These are phyloP conservation scores for Drosophila nasuta DNA, from an alignment of 1,140 invertebrate genomes.

Conservation along the genomic window DNA sequence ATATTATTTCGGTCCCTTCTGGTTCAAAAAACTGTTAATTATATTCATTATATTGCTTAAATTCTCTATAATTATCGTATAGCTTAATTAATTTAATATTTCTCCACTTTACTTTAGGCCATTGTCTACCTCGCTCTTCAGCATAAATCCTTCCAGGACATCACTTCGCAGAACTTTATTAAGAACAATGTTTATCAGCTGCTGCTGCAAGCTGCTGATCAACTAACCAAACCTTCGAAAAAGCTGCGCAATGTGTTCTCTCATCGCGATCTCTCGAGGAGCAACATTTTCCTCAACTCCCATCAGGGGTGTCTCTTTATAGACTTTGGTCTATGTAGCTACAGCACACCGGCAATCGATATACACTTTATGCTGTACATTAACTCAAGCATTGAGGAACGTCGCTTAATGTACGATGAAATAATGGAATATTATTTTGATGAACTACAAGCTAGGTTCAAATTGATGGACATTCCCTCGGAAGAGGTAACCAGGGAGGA, in stretches of 20 bases:
- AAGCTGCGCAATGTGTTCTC: conserved; percentile 85
- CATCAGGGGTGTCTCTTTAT: conserved; percentile 85
- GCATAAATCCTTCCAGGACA: conserved; percentile 37
- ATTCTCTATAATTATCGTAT: no score
- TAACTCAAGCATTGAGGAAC: conserved; percentile 4
- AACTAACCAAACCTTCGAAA: conserved; percentile 56
- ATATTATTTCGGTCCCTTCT: no score
- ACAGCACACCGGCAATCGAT: conserved; percentile 86
- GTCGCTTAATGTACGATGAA: conserved; percentile 9
- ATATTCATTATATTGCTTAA: no score
- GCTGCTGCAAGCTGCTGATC: conserved; percentile 50
- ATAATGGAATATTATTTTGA: conserved; percentile 40
- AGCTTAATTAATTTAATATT: not conserved
- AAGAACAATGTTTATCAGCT: conserved; percentile 59
- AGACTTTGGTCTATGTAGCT: conserved; percentile 86
- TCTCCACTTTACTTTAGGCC: conserved; percentile 19
- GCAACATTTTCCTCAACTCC: conserved; percentile 87
- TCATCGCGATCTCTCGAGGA: conserved; percentile 87
- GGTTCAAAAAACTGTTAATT: no score
- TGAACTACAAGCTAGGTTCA: conserved; percentile 21
- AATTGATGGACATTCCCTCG: not conserved
- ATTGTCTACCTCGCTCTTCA: conserved; percentile 60
- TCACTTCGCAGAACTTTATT: conserved; percentile 50
- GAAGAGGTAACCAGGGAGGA: conserved; percentile 17
- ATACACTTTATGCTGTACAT: conserved; percentile 72